Base-by-base conservation (phyloP, 2,888 invertebrate species). In the Trissonchulus sp. region DNA sequence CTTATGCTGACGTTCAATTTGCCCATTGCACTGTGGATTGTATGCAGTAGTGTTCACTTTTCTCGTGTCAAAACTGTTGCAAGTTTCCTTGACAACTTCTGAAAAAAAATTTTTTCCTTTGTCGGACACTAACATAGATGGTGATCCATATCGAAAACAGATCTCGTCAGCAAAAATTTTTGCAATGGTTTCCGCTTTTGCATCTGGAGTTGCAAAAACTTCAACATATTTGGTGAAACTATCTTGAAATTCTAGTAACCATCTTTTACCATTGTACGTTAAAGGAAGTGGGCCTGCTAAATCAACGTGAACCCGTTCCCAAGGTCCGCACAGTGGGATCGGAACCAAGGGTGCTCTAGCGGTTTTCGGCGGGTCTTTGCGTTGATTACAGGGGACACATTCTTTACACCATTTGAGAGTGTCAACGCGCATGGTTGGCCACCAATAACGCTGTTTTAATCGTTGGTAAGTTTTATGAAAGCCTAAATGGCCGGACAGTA, bases 171-270 rank as follows among this genome's bases (percentile, higher is more conserved):
- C n/a, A 3, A 72, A 72, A 28, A 28, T 2, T 72, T 60, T 72
- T 0, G 84, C 83, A 3, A 84, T 78, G 0, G 83, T 83, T 18
- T 77, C 77, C 0, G 84, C 80, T 69, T 79, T 80, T 31, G 81
- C 80, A 62, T 83, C 80, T 0, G 81, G 81, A 23, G 84, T 68
- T 1, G 84, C 79, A 34, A 83, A 62, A 68, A 79, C 78, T 78
- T 80, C 36, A 71, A 76, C 74, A 48, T 63, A 82, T 35, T 78
- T 77, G 1, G 79, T 78, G 2, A 80, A 78, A 36, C 77, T 75
- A 73, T 78, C 77, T 18, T 76, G 76, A 1, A 78, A 75, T 2
- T 76, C 77, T 3, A 81, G 36, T 80, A 81, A 76, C 35, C 79
- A n/a, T 63, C 78, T 75, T 31, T 81, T 79, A 8, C 76, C 75